A percentile compares a stretch with the other conserved stretches of the same genome.
Evolutionary conservation across 1,140 invertebrate genomes (phyloP).

Genomic region (Psilanteris sp.): DNA sequence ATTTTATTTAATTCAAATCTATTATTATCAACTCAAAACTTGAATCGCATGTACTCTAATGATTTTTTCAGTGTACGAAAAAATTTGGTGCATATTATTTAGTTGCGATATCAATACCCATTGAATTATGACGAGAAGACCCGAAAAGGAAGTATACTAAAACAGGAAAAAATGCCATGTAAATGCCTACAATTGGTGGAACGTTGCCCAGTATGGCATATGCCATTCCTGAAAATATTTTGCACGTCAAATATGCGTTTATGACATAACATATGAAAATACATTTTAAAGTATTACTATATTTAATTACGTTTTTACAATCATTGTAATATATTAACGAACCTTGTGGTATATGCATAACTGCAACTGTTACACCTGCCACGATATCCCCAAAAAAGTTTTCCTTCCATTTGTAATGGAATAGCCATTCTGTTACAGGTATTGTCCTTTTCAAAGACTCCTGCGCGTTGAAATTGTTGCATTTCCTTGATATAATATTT

Average conservation of each 20-base stretch:
- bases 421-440: constrained; percentile 81
- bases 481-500: constrained; percentile 62
- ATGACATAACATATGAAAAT: no score
- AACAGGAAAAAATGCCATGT: constrained; percentile 91
- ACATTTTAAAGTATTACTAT: no score
- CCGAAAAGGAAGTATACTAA: constrained; percentile 93
- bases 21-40: no score
- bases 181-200: constrained; percentile 88
- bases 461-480: constrained; percentile 58
- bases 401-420: constrained; percentile 80
- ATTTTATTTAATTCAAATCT: no score
- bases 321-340: background rate
- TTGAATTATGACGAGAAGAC: constrained; percentile 94
- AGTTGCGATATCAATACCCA: no score
- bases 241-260: no score
- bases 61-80: no score
- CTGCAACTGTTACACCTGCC: constrained; percentile 85
- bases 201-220: constrained; percentile 88
- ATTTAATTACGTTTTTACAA: no score
- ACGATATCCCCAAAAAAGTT: constrained; percentile 82
- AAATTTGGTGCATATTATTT: no score
- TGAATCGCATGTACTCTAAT: no score
- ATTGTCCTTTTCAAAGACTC: constrained; percentile 71
- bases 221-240: constrained; percentile 84
- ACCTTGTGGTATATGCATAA: constrained; percentile 92